Evolutionary conservation across 2,113 vertebrate species (phyloP).

Genomic region (Myotis yumanensis): DNA sequence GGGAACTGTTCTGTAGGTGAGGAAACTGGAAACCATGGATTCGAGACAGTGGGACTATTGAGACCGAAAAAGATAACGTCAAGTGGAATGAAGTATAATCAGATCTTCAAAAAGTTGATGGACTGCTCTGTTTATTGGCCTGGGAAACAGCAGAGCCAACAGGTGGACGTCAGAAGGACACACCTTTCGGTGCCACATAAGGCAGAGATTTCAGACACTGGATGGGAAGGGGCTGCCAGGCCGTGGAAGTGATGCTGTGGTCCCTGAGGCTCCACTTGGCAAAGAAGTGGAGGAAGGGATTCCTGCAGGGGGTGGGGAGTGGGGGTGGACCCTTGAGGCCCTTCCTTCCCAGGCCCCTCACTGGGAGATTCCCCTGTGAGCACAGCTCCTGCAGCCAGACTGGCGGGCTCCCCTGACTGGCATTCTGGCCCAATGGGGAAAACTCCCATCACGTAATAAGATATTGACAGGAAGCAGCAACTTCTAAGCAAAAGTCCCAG

Average conservation of each 20-base stretch:
- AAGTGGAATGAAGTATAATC: neutral
- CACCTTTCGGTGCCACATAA: neutral
- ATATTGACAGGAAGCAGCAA: slow-evolving; percentile 63
- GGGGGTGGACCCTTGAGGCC: neutral
- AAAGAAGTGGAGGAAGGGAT: neutral
- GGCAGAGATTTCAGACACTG: neutral
- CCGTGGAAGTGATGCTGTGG: neutral
- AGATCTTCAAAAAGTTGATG: neutral
- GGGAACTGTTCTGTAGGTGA: neutral
- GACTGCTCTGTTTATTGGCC: neutral
- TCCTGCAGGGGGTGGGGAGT: neutral
- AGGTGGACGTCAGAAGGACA: neutral
- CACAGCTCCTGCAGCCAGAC: slow-evolving; percentile 10
- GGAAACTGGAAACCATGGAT: neutral
- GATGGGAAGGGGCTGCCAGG: neutral
- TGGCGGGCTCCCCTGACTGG: slow-evolving; percentile 27
- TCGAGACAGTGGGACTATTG: neutral
- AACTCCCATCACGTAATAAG: neutral
- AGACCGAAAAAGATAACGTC: neutral
- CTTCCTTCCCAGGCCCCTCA: neutral
- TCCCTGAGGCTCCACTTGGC: neutral
- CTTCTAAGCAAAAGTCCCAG: slow-evolving; percentile 46
- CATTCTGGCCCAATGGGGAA: neutral
- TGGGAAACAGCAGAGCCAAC: neutral
- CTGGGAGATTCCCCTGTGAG: neutral